These are phyloP conservation scores for Pseudomugil gertrudae DNA, from an alignment of 2,797 vertebrate species.

Conservation along the genomic window DNA sequence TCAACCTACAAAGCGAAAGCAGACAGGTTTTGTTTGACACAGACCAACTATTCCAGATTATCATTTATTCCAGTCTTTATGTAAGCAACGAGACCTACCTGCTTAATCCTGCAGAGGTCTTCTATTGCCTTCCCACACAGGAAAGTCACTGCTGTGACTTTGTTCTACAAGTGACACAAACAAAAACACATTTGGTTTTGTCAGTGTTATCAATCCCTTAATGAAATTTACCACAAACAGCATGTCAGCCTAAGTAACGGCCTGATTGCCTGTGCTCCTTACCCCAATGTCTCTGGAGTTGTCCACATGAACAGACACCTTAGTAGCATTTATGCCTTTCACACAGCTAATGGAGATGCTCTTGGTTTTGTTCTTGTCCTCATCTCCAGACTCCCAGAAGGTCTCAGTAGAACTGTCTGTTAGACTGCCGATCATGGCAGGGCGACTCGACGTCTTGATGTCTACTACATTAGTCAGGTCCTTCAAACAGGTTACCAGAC, in stretches of 20 bases:
- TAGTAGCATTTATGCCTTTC: constrained; percentile 94
- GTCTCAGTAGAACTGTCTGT: constrained; percentile 99
- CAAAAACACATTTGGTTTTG: not conserved
- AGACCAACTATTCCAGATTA: not conserved
- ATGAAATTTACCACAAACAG: not conserved
- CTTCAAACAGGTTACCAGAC: constrained; percentile 94
- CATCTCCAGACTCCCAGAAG: constrained; percentile 99
- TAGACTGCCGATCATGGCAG: constrained; percentile 99
- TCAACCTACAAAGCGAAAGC: constrained; percentile 84
- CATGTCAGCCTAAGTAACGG: not conserved
- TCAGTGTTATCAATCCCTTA: not conserved
- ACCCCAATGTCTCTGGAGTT: constrained; percentile 99
- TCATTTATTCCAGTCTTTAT: not conserved
- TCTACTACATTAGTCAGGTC: constrained; percentile 96
- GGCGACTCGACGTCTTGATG: constrained; percentile 98
- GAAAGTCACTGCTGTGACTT: constrained; percentile 98
- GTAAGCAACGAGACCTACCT: constrained; percentile 79
- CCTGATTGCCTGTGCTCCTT: constrained; percentile 55
- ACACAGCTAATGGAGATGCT: constrained; percentile 98
- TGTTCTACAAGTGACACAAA: constrained; percentile 85
- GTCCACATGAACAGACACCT: constrained; percentile 95
- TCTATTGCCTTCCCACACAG: constrained; percentile 96
- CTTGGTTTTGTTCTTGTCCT: constrained; percentile 99
- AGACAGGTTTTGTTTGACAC: not conserved
- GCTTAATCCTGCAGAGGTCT: constrained; percentile 98